These are phyloP conservation scores for Characodon lateralis DNA, from an alignment of 2,797 vertebrate species.

Conservation along the genomic window DNA sequence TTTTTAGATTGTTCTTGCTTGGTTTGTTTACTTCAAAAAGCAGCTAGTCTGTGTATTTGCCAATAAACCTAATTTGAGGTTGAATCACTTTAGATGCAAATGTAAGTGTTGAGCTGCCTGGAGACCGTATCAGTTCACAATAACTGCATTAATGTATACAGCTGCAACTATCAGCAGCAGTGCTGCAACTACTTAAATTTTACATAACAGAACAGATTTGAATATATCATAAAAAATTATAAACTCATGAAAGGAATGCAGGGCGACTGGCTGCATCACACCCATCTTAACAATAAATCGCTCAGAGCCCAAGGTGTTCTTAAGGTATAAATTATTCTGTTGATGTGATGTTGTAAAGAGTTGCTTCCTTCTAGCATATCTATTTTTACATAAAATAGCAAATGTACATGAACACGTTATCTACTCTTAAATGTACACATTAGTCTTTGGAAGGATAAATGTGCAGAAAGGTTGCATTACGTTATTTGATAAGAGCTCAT, in stretches of 20 bases:
- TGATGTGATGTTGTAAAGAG: constrained; percentile 5
- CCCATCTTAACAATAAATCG: neutral
- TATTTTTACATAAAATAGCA: neutral
- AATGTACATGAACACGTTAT: neutral
- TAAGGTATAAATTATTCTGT: neutral
- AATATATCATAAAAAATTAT: neutral
- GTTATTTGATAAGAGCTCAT: constrained; percentile 63
- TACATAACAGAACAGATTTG: neutral
- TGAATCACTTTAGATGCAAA: neutral
- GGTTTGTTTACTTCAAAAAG: neutral
- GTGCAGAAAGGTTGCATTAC: constrained; percentile 44
- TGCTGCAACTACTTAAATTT: neutral
- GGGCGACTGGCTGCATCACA: neutral
- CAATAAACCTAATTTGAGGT: neutral
- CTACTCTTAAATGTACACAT: neutral
- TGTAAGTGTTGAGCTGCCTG: neutral
- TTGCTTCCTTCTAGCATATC: neutral
- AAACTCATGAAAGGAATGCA: neutral
- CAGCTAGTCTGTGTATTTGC: neutral
- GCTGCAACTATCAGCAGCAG: neutral
- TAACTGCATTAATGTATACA: neutral
- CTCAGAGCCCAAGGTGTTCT: constrained; percentile 13
- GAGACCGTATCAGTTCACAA: constrained; percentile 23
- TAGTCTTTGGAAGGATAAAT: constrained; percentile 15
- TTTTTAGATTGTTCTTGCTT: neutral